Evolutionary conservation across 2,797 vertebrate genomes (phyloP), one percentile per base, ranked within the genome.

Genomic region (Epinephelus coioides): DNA sequence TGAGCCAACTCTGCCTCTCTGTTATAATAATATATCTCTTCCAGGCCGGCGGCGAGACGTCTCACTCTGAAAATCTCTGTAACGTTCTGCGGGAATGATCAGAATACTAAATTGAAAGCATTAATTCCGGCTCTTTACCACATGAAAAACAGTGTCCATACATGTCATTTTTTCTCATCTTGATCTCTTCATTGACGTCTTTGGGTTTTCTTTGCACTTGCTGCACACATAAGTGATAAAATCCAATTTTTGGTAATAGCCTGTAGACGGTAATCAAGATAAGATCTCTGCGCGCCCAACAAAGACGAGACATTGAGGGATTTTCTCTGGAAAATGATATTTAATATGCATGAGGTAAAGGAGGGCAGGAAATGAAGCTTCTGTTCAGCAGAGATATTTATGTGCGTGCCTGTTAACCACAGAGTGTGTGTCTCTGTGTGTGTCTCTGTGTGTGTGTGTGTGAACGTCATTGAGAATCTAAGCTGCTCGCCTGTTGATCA

Each of bases 321-420:
- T 92, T 91, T 92, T 92, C 86, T 88, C 88, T 87, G 91, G 86
- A 88, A 93, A 89, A 92, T 90, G 47, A 81, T 92, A 87, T 93
- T 94, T 92, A 94, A 92, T 94, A 93, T 94, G 89, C 90, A 93
- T 90, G 92, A 93, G 86, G 86, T 82, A 87, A 86, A 88, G 83
- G 79, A 92, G 81, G 79, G 79, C 90, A 93, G 93, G 92, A 94
- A 94, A 94, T 94, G 87, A 93, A 92, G 88, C 91, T 83, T 84
- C 91, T 91, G 86, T 67, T 88, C 85, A 57, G 59, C 78, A 51
- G 79, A 86, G 86, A 91, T 89, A 82, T 91, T 81, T 86, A 70
- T 88, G 85, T 83, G 69, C 8, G 38, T 50, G 87, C 53, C 57
- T 84, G 85, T 78, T 88, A 83, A 81, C 64, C 65, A 72, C 59